A percentile compares a stretch with the other conserved stretches of the same genome.
Conservation (phyloP, 1,140 invertebrate genomes). For the Palaemon carinicauda region DNA sequence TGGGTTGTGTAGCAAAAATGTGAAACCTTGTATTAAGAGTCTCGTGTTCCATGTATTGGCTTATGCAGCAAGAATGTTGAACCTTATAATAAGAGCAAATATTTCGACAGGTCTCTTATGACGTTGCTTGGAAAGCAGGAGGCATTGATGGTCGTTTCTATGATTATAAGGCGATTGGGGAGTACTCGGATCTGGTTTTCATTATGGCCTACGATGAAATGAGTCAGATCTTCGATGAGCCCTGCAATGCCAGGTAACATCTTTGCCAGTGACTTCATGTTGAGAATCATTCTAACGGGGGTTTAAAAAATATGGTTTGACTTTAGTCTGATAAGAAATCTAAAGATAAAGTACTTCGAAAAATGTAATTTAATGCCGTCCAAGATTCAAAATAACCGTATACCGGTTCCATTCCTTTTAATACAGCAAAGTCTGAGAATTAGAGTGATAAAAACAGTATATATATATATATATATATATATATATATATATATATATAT, state of each 20-base stretch:
- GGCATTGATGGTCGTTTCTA: slow-evolving; percentile 66
- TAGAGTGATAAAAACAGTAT: too few relatives aligned
- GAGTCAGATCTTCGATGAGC: slow-evolving; percentile 64
- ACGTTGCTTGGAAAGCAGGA: slow-evolving; percentile 66
- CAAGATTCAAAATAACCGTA: too few relatives aligned
- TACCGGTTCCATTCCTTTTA: too few relatives aligned
- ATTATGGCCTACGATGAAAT: slow-evolving; percentile 68
- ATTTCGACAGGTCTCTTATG: slow-evolving; percentile 64
- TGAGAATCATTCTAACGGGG: neutral
- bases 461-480: too few relatives aligned
- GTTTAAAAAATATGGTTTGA: neutral
- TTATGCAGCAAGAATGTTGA: neutral
- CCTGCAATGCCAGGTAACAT: slow-evolving; percentile 63
- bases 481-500: too few relatives aligned
- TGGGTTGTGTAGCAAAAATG: too few relatives aligned
- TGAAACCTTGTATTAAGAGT: neutral
- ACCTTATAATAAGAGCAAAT: neutral
- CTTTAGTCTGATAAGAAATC: too few relatives aligned
- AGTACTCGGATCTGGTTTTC: slow-evolving; percentile 65
- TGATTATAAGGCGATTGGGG: slow-evolving; percentile 64
- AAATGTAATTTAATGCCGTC: too few relatives aligned
- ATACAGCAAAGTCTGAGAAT: too few relatives aligned
- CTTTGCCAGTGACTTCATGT: neutral
- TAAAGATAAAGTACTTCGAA: too few relatives aligned
- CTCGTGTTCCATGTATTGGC: neutral